phyloP scores from a whole-genome alignment of 2,888 invertebrate species.

The Dromius quadrimaculatus region DNA sequence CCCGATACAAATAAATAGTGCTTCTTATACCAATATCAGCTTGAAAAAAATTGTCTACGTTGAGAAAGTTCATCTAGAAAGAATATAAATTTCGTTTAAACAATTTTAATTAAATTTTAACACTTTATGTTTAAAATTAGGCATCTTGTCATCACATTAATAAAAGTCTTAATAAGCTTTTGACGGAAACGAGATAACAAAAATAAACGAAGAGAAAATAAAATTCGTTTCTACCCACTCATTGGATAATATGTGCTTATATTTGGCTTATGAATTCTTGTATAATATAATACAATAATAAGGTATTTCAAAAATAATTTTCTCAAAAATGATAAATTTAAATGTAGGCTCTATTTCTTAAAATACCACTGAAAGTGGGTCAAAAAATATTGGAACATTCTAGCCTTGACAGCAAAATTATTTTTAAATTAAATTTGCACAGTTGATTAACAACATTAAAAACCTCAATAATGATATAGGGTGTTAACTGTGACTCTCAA shows the following conservation, averaged over 20 bases:
- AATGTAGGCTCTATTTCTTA: not conserved
- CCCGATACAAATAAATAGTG: too few relatives aligned
- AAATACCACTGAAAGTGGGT: slow-evolving; percentile 19
- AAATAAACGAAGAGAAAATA: slow-evolving; percentile 23
- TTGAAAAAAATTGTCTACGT: slow-evolving; percentile 25
- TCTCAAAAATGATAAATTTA: slow-evolving; percentile 7
- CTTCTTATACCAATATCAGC: slow-evolving; percentile 2
- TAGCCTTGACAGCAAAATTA: slow-evolving; percentile 22
- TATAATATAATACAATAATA: slow-evolving; percentile 26
- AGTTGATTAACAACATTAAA: too few relatives aligned
- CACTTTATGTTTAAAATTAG: slow-evolving; percentile 59
- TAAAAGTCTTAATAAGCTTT: slow-evolving; percentile 23
- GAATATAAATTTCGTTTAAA: slow-evolving; percentile 14
- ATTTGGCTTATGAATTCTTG: not conserved
- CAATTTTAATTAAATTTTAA: slow-evolving; percentile 65
- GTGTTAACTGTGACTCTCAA: too few relatives aligned
- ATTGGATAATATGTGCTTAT: slow-evolving; percentile 27
- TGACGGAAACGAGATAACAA: slow-evolving; percentile 35
- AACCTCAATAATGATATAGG: too few relatives aligned
- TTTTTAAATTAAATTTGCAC: not conserved
- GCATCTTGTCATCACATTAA: slow-evolving; percentile 23
- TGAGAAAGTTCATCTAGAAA: not conserved
- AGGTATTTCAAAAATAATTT: slow-evolving; percentile 11
- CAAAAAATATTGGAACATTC: slow-evolving; percentile 16
- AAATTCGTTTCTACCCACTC: slow-evolving; percentile 25